Evolutionary conservation across 1,140 invertebrate genomes (phyloP), one percentile per base, ranked within the genome.

Genomic region (Berghia stephanieae): DNA sequence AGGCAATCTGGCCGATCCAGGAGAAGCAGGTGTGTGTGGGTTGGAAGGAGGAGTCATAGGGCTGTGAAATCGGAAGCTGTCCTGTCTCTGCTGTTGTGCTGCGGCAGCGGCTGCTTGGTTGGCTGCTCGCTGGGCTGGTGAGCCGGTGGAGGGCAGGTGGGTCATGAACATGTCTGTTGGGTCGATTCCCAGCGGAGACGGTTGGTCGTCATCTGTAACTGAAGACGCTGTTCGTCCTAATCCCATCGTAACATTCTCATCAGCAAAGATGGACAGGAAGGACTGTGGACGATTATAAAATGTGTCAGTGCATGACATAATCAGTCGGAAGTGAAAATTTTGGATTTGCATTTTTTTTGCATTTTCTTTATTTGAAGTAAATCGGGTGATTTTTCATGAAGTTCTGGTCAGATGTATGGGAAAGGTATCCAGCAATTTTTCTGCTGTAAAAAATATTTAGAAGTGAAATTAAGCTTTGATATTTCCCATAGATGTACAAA

Each of bases 161-260:
- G 86, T 81, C 52, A 83, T 81, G 73, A 86, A 87, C 67, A 88
- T 82, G 72, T 90, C 90, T 42, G 88, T 80, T n/a, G 85, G 79
- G 55, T 91, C 90, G 67, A 96, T 94, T 88, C 94, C 91, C 6
- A 95, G 93, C 73, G 96, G 94, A 0, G 96, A 98, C 0, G 96
- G 95, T 16, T 96, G 96, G 91, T 98, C 98, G 83, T 98, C 96
- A 86, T 99, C 97, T 88, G 98, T 96, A 21, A 95, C 95, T 78
- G 97, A 93, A 4, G 94, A 95, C 71, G 94, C 91, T 1, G 96
- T 89, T 52, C 95, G 90, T 21, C 84, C 86, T 79, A 87, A 94
- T 93, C 44, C 94, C 92, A 94, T 94, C 10, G 82, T 82, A 13
- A 85, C 83, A 74, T 93, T 94, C 84, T 98, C 96, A 82, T 97